Percentiles rank a stretch among this genome's conserved stretches.
These are phyloP conservation scores for Dromas ardeola DNA, from an alignment of 2,113 vertebrate species.

Conservation along the genomic window DNA sequence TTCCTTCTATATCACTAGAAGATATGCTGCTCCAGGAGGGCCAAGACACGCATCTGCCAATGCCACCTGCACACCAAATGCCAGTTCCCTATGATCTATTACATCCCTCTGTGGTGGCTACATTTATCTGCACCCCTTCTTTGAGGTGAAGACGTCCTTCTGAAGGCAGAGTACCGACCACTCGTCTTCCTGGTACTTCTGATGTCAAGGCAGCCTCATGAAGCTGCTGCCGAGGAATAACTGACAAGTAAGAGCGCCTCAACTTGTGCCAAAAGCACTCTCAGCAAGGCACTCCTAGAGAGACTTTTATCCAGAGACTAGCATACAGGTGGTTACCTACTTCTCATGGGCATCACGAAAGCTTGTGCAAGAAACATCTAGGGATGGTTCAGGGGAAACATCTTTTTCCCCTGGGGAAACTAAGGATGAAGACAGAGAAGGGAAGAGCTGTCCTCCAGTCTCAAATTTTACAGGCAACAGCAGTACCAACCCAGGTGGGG, in stretches of 20 bases:
- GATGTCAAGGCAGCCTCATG: not conserved
- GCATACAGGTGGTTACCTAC: fast-evolving
- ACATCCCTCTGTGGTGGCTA: not conserved
- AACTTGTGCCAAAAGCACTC: not conserved
- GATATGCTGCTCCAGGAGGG: not conserved
- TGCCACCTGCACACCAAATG: not conserved
- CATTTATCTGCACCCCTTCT: not conserved
- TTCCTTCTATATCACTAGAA: not conserved
- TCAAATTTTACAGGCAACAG: not conserved
- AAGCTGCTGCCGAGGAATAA: not conserved
- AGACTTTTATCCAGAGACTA: not conserved
- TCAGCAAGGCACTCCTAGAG: not conserved
- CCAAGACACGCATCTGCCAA: not conserved
- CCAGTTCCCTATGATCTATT: not conserved
- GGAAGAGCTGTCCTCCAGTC: not conserved
- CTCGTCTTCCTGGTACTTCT: not conserved
- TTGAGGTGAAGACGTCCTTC: not conserved
- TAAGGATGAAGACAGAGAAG: not conserved
- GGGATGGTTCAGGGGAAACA: not conserved
- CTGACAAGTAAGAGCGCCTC: not conserved
- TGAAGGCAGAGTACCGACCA: not conserved
- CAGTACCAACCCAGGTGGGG: not conserved
- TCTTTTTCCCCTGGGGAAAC: not conserved
- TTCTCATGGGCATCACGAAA: not conserved
- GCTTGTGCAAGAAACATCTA: not conserved